Percentiles rank a stretch among this genome's conserved stretches.
These are phyloP conservation scores for Delphinus delphis DNA, from an alignment of 2,113 vertebrate species.

Conservation along the genomic window DNA sequence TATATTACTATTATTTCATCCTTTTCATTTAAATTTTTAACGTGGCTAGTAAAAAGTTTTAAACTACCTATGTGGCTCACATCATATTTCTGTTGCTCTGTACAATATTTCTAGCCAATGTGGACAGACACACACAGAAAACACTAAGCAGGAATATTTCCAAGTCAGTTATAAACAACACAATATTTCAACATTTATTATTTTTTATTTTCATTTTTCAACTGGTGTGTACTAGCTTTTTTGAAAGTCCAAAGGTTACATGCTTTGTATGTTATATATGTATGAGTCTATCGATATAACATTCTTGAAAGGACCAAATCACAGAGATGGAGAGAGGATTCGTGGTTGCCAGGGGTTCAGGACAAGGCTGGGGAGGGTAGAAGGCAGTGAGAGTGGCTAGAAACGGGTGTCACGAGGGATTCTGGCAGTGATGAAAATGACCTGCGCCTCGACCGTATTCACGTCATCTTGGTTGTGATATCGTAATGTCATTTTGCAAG, in stretches of 20 bases:
- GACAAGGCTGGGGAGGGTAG: not conserved
- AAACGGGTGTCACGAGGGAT: too few relatives aligned
- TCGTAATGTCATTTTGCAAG: accelerated
- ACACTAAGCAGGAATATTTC: not conserved
- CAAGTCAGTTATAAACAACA: not conserved
- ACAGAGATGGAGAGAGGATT: not conserved
- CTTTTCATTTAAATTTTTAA: not conserved
- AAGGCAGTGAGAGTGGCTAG: accelerated
- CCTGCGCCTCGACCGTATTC: not conserved
- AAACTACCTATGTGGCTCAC: not conserved
- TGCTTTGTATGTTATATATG: too few relatives aligned
- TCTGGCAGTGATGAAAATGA: not conserved
- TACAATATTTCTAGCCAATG: not conserved
- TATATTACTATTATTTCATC: not conserved
- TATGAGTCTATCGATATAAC: not conserved
- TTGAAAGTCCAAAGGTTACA: not conserved
- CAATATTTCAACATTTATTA: not conserved
- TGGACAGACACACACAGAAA: not conserved
- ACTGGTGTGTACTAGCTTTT: not conserved
- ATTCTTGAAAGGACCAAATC: not conserved
- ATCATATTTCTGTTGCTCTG: not conserved
- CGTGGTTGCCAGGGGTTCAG: accelerated
- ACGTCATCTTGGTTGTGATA: not conserved
- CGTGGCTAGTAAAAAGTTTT: not conserved
- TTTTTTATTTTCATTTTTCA: not conserved